These are phyloP conservation scores for Perdita meconis DNA, from an alignment of 2,888 invertebrate genomes.

Conservation along the genomic window DNA sequence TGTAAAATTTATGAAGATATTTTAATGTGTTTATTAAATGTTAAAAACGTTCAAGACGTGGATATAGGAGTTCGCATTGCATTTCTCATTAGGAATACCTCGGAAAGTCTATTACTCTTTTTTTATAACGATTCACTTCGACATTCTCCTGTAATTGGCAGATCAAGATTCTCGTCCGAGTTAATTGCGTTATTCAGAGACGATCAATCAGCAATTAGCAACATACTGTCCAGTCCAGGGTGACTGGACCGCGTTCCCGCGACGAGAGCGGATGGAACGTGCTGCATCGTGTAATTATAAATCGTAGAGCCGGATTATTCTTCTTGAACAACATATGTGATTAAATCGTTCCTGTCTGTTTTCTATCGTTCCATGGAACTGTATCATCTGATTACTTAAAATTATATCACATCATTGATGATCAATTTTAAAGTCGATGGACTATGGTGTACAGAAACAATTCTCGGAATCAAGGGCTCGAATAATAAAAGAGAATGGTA, in stretches of 20 bases:
- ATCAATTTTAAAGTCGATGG: too few relatives aligned
- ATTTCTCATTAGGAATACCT: too few relatives aligned
- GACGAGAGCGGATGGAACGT: constrained; percentile 3
- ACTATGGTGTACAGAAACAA: too few relatives aligned
- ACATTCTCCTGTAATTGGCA: constrained; percentile 58
- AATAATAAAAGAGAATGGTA: too few relatives aligned
- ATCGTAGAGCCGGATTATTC: constrained; percentile 55
- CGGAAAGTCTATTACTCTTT: background rate
- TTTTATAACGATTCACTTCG: constrained; percentile 46
- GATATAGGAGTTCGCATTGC: background rate
- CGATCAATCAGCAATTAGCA: constrained; percentile 81
- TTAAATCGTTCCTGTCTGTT: constrained; percentile 53
- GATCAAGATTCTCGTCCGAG: constrained; percentile 59
- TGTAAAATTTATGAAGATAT: background rate
- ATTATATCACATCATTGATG: background rate
- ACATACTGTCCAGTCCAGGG: constrained; percentile 71
- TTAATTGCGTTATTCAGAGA: constrained; percentile 81
- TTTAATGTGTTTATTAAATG: too few relatives aligned
- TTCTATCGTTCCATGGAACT: background rate
- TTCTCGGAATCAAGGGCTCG: too few relatives aligned
- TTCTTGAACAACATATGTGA: constrained; percentile 47
- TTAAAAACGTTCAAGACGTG: too few relatives aligned
- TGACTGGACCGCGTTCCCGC: constrained; percentile 25
- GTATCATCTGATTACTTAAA: background rate
- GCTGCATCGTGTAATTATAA: constrained; percentile 68